Evolutionary conservation across 2,888 invertebrate genomes (phyloP), one percentile per base, ranked within the genome.

Genomic region (Leuctra nigra): DNA sequence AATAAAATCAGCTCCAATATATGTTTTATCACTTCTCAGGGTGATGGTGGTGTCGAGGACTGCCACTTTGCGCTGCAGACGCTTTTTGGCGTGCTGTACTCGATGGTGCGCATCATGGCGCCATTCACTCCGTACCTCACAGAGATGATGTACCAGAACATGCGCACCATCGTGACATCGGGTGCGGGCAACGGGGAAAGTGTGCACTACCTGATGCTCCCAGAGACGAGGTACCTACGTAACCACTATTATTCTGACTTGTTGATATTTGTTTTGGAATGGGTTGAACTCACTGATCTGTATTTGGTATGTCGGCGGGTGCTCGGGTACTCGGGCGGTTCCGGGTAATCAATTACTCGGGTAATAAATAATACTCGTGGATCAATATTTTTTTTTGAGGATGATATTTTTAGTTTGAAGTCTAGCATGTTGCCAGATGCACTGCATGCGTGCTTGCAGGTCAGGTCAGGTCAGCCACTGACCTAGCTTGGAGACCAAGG

Each of bases 41-140:
- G 97, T 38, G 95, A 96, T 68, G 78, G 77, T 62, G 91, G 92
- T 0, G 69, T 77, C 2, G 78, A 81, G 25, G 96, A 98, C 68
- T 91, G 93, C 67, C 79, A 83, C 59, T 78, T 83, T 56, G 92
- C 97, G 0, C 73, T 99, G 55, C 85, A 89, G 63, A 93, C 97
- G 0, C 77, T 99, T 7, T 95, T 87, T 69, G 82, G 85, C 64
- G 92, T 98, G 1, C 75, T 99, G 29, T 87, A 86, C 67, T 85
- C 88, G 54, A 91, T 99, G 83, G 83, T 87, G 0, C 81, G 88
- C 65, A 84, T 97, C 66, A 97, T 99, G 91, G 91, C 98, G 1
- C 96, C 99, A 0, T 98, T 98, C 71, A 94, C 96, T 0, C 99
- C 99, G 0, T 99, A 92, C 73, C 77, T 99, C 54, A 88, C 94